Percentiles rank a stretch among this genome's conserved stretches.
These are phyloP conservation scores for Bradynema listronoti DNA, from an alignment of 1,140 invertebrate species.

Conservation along the genomic window DNA sequence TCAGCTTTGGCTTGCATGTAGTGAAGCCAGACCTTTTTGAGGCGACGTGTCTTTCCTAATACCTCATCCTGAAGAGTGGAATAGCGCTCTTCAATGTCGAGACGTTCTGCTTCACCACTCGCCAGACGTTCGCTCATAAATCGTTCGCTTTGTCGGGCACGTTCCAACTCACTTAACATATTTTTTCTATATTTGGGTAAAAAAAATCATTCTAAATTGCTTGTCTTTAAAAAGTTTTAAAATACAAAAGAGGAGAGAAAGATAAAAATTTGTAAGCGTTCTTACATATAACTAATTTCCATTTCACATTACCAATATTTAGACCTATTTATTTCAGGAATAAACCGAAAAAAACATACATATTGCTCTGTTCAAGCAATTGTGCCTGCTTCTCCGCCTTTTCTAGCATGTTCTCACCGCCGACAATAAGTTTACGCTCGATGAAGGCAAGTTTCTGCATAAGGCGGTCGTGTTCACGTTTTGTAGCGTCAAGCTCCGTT, in stretches of 20 bases:
- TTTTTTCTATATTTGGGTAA: no score
- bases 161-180: slow-evolving; percentile 71
- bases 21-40: slow-evolving; percentile 42
- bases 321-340: no score
- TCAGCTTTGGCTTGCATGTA: slow-evolving; percentile 73
- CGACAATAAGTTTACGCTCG: slow-evolving; percentile 90
- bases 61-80: slow-evolving; percentile 81
- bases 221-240: no score
- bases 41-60: slow-evolving; percentile 70
- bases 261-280: background rate
- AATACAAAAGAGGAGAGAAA: background rate
- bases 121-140: slow-evolving; percentile 66
- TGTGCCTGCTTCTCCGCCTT: slow-evolving; percentile 89
- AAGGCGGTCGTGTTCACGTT: slow-evolving; percentile 65
- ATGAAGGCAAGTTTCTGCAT: slow-evolving; percentile 78
- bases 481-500: slow-evolving; percentile 48
- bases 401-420: slow-evolving; percentile 93
- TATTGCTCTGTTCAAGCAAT: slow-evolving; percentile 76
- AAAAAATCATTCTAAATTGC: no score
- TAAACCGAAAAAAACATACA: slow-evolving; percentile 15
- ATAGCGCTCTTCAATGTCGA: slow-evolving; percentile 93
- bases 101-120: slow-evolving; percentile 70
- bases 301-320: no score
- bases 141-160: slow-evolving; percentile 73
- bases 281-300: background rate